A percentile compares a stretch with the other conserved stretches of the same genome.
phyloP scores from a whole-genome alignment of 2,888 invertebrate species.

The Thymelicus sylvestris region DNA sequence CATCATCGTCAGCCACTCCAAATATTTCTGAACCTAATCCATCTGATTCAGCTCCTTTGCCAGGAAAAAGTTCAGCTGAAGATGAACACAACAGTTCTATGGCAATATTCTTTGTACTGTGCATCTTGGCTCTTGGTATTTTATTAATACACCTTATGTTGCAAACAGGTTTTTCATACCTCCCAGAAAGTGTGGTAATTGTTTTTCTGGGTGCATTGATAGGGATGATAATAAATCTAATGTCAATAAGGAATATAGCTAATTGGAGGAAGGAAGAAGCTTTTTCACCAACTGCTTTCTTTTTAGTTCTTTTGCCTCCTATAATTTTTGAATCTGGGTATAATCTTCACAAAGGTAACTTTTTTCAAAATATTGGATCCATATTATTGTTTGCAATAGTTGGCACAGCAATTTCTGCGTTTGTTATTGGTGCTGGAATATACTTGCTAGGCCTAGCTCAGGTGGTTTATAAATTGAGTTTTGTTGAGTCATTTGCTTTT shows the following conservation, averaged over 20 bases:
- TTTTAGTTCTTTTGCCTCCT: conserved; percentile 97
- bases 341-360: conserved; percentile 98
- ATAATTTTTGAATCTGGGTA: conserved; percentile 99
- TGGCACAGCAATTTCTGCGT: conserved; percentile 98
- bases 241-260: conserved; percentile 94
- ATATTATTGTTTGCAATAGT: conserved; percentile 98
- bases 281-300: conserved; percentile 99
- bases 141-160: conserved; percentile 97
- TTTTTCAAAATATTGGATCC: conserved; percentile 99
- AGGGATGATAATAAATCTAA: conserved; percentile 94
- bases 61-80: conserved; percentile 95
- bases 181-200: conserved; percentile 99
- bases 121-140: conserved; percentile 97
- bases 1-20: conserved; percentile 60
- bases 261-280: conserved; percentile 99
- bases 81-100: conserved; percentile 98
- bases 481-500: conserved; percentile 99
- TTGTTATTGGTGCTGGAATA: conserved; percentile 98
- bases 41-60: conserved; percentile 91
- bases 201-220: conserved; percentile 97
- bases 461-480: conserved; percentile 95
- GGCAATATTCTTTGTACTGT: conserved; percentile 98
- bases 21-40: conserved; percentile 82
- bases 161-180: conserved; percentile 97
- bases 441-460: conserved; percentile 96